Percentiles rank a stretch among this genome's conserved stretches.
Evolutionary conservation across 1,140 invertebrate species (phyloP).

Genomic region (Anoplolepis gracilipes): DNA sequence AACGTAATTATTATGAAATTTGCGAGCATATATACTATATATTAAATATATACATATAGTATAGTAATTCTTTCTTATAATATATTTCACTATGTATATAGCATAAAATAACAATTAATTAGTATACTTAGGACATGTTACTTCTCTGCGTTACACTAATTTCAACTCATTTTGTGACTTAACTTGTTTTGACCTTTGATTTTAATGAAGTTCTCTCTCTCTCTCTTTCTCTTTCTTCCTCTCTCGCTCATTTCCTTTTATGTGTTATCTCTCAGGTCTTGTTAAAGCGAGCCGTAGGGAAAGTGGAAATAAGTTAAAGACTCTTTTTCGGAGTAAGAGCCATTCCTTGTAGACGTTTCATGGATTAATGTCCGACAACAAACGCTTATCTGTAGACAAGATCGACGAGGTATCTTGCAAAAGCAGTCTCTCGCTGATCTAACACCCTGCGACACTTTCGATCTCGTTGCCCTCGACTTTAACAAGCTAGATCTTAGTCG

Average conservation of each 20-base stretch:
- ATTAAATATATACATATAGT: neutral
- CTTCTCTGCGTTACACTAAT: neutral
- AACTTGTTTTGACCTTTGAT: neutral
- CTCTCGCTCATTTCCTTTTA: neutral
- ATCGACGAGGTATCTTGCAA: slow-evolving; percentile 55
- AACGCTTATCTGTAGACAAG: slow-evolving; percentile 48
- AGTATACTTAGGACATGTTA: neutral
- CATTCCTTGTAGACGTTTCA: slow-evolving; percentile 53
- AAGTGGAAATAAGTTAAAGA: slow-evolving; percentile 37
- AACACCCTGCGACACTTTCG: slow-evolving; percentile 51
- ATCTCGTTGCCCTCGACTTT: slow-evolving; percentile 40
- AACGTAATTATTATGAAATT: too few species aligned
- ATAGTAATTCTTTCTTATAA: neutral
- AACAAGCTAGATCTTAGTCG: slow-evolving; percentile 47
- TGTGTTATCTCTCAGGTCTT: slow-evolving; percentile 23
- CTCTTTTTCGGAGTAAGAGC: slow-evolving; percentile 44
- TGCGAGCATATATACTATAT: too few species aligned
- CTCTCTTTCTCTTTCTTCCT: neutral
- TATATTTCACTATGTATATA: neutral
- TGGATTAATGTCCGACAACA: slow-evolving; percentile 51
- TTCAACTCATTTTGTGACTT: slow-evolving; percentile 18
- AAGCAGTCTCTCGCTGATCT: slow-evolving; percentile 39
- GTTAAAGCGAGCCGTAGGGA: slow-evolving; percentile 15
- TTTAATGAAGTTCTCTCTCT: slow-evolving; percentile 24
- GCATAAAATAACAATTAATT: neutral